Evolutionary conservation across 1,140 invertebrate genomes (phyloP).

Genomic region (Drosophila funebris): DNA sequence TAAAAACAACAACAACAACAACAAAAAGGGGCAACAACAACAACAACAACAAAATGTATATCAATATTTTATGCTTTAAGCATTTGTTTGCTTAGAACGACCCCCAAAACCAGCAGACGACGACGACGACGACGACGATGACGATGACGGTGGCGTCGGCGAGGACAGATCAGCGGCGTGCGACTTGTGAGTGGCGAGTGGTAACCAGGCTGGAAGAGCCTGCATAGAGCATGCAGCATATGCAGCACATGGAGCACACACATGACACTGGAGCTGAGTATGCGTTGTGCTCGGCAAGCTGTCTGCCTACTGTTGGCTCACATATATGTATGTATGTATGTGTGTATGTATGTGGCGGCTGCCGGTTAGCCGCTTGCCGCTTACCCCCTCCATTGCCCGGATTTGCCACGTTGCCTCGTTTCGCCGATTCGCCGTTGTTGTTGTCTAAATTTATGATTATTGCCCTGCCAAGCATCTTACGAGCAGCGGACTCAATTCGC

Average conservation of each 20-base stretch:
- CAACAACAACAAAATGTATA: slow-evolving; percentile 39
- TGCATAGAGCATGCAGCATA: slow-evolving; percentile 21
- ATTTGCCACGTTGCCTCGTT: slow-evolving; percentile 17
- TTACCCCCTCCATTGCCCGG: neutral
- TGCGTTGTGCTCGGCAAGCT: slow-evolving; percentile 39
- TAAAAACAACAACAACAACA: slow-evolving; percentile 19
- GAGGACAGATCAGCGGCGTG: slow-evolving; percentile 25
- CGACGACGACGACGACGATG: no score
- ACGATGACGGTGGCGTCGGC: no score
- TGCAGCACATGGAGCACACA: slow-evolving; percentile 27
- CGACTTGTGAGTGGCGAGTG: slow-evolving; percentile 20
- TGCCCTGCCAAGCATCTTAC: slow-evolving; percentile 80
- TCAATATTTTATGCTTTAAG: slow-evolving; percentile 79
- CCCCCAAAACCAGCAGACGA: slow-evolving; percentile 64
- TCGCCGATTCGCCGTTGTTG: slow-evolving; percentile 42
- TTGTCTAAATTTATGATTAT: slow-evolving; percentile 82
- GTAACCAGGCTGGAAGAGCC: slow-evolving; percentile 30
- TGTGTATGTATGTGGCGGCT: slow-evolving; percentile 77
- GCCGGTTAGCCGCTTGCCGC: slow-evolving; percentile 46
- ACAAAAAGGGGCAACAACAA: slow-evolving; percentile 32
- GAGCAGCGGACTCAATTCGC: slow-evolving; percentile 76
- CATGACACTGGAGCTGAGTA: slow-evolving; percentile 32
- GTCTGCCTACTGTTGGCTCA: slow-evolving; percentile 65
- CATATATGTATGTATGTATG: slow-evolving; percentile 71
- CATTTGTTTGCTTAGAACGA: slow-evolving; percentile 80